Percentiles rank a stretch among this genome's conserved stretches.
These are phyloP conservation scores for Phyllotis vaccarum DNA, from an alignment of 2,797 vertebrate genomes.

Conservation along the genomic window DNA sequence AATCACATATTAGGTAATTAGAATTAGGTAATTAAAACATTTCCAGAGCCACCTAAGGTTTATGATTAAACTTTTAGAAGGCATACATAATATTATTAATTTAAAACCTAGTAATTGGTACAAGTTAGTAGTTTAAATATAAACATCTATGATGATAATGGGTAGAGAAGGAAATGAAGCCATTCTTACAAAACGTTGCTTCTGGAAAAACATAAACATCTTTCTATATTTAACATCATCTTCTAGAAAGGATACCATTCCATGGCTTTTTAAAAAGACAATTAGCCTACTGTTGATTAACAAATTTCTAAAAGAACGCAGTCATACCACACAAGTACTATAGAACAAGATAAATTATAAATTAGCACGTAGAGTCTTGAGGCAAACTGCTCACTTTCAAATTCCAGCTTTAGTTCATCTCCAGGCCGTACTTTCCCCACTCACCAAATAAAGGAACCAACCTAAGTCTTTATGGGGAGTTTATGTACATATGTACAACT, in stretches of 20 bases:
- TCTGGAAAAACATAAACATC: background rate
- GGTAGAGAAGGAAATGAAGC: background rate
- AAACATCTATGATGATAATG: background rate
- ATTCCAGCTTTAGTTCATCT: background rate
- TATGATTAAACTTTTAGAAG: background rate
- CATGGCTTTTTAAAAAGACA: slow-evolving; percentile 23
- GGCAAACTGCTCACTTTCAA: background rate
- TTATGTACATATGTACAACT: background rate
- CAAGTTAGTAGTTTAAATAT: background rate
- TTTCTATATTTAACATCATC: background rate
- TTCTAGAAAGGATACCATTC: background rate
- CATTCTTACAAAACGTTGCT: background rate
- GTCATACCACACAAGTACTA: background rate
- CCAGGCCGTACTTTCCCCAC: background rate
- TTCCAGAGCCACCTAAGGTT: background rate
- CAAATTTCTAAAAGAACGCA: background rate
- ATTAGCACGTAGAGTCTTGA: background rate
- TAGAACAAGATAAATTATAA: background rate
- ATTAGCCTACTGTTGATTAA: background rate
- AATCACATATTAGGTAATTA: too few species aligned
- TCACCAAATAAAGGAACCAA: background rate
- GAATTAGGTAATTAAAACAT: background rate
- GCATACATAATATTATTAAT: background rate
- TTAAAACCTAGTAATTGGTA: background rate
- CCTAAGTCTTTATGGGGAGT: background rate